Evolutionary conservation across 2,113 vertebrate species (phyloP).

Genomic region (Halichoeres trimaculatus): DNA sequence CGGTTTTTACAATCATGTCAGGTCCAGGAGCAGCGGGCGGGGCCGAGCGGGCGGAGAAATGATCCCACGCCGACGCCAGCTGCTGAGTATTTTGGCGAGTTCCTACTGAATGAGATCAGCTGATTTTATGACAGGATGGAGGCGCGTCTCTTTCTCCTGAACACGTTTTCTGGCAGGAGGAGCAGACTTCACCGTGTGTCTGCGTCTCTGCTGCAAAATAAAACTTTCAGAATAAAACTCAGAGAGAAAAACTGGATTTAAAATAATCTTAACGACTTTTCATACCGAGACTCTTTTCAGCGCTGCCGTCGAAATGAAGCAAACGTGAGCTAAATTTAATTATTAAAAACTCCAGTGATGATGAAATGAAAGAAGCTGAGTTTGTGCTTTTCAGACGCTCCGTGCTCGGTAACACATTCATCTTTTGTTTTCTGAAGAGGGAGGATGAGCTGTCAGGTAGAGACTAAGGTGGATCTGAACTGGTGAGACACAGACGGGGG

Average conservation of each 20-base stretch:
- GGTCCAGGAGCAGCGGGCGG: background rate
- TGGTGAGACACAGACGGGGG: background rate
- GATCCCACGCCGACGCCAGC: too few species aligned
- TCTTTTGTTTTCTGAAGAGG: background rate
- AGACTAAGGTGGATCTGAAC: slow-evolving; percentile 4
- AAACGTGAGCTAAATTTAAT: too few species aligned
- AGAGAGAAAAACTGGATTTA: background rate
- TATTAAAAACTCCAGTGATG: background rate
- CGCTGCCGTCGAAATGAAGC: too few species aligned
- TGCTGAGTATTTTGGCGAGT: background rate
- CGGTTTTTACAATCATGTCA: slow-evolving; percentile 21
- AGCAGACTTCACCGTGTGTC: background rate
- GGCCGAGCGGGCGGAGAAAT: background rate
- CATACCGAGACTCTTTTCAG: too few species aligned
- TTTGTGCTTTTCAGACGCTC: background rate
- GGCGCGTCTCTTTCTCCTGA: too few species aligned
- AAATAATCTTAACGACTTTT: background rate
- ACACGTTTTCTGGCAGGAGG: too few species aligned
- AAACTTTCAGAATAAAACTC: background rate
- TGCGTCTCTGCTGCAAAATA: too few species aligned
- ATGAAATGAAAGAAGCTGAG: too few species aligned
- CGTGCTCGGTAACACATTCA: slow-evolving; percentile 22
- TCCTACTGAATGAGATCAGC: background rate
- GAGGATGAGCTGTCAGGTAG: background rate
- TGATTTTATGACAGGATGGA: background rate